phyloP scores from a whole-genome alignment of 2,888 invertebrate species.

The Junonia oenone region DNA sequence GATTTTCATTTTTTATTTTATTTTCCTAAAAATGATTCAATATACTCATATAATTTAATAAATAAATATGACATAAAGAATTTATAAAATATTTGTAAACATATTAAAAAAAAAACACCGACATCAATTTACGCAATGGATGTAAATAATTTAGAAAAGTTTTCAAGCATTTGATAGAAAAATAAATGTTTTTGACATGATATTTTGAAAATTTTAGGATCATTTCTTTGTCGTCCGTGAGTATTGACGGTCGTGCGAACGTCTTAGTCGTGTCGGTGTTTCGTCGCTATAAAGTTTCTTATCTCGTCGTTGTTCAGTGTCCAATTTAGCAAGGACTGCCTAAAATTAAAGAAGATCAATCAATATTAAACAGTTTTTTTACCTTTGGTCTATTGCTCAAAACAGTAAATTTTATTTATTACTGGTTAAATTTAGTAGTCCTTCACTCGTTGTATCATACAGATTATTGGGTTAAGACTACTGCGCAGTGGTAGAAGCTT shows the following conservation, averaged over 20 bases:
- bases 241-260: constrained; percentile 44
- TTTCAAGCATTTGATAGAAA: too few species aligned
- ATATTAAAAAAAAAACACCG: constrained; percentile 33
- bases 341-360: constrained; percentile 29
- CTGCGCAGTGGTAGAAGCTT: too few species aligned
- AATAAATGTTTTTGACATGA: too few species aligned
- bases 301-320: constrained; percentile 49
- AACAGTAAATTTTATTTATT: too few species aligned
- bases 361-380: too few species aligned
- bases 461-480: too few species aligned
- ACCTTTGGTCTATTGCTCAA: too few species aligned
- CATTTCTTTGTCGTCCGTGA: constrained; percentile 22
- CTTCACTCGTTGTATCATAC: too few species aligned
- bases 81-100: constrained; percentile 37
- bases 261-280: constrained; percentile 57
- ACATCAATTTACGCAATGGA: neutral
- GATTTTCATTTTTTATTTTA: neutral
- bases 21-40: constrained; percentile 8
- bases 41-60: constrained; percentile 27
- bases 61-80: constrained; percentile 34
- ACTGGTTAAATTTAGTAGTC: too few species aligned
- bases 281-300: constrained; percentile 52
- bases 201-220: neutral
- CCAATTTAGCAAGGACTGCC: constrained; percentile 48
- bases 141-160: too few species aligned